Conservation (phyloP, 2,888 invertebrate species). For the Nematopogon swammerdamellus region DNA sequence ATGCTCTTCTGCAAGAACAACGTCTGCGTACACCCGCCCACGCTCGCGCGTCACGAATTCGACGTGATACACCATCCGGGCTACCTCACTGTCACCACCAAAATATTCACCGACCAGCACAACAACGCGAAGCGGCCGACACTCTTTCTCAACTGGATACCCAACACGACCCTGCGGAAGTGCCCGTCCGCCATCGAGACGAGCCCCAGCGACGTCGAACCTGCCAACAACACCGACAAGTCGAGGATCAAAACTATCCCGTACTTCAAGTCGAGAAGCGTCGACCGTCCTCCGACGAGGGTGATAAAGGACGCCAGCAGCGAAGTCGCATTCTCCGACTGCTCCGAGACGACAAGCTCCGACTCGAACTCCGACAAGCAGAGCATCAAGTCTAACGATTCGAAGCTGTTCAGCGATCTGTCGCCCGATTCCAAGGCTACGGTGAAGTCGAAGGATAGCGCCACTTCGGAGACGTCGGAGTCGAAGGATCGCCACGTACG, state of each 20-base stretch:
- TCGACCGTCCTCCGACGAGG: slow-evolving; percentile 17
- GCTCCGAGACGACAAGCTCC: slow-evolving; percentile 50
- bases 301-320: slow-evolving; percentile 33
- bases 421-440: slow-evolving; percentile 40
- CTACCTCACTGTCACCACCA: slow-evolving; percentile 85
- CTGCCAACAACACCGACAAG: slow-evolving; percentile 28
- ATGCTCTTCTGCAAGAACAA: slow-evolving; percentile 92
- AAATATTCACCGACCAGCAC: slow-evolving; percentile 73
- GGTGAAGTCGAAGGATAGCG: slow-evolving; percentile 24
- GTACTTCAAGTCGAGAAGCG: neutral
- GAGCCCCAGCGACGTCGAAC: slow-evolving; percentile 39
- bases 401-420: slow-evolving; percentile 30
- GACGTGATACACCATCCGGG: slow-evolving; percentile 89
- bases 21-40: slow-evolving; percentile 94
- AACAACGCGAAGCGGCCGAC: slow-evolving; percentile 76
- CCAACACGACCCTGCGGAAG: slow-evolving; percentile 83
- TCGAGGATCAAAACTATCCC: slow-evolving; percentile 23
- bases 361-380: slow-evolving; percentile 52
- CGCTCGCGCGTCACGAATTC: slow-evolving; percentile 74
- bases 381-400: slow-evolving; percentile 43
- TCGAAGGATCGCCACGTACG: slow-evolving; percentile 43
- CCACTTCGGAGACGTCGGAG: slow-evolving; percentile 19
- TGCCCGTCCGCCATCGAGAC: slow-evolving; percentile 75
- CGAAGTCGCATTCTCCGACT: slow-evolving; percentile 48
- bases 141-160: slow-evolving; percentile 91